Evolutionary conservation across 2,797 vertebrate species (phyloP), one percentile per base, ranked within the genome.

Genomic region (Emys orbicularis): DNA sequence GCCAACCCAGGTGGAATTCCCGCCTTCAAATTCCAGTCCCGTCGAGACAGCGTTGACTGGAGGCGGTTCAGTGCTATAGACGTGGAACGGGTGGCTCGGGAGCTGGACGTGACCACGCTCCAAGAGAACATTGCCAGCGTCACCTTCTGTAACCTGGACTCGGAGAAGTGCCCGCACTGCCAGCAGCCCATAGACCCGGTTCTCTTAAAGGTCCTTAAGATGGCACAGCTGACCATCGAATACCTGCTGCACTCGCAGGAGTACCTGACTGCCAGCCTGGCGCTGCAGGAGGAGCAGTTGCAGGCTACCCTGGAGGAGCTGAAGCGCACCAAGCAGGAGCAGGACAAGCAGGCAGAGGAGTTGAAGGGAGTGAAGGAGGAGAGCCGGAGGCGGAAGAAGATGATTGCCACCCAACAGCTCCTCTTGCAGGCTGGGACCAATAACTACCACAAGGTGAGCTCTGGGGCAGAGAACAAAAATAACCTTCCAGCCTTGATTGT

Each of bases 161-260:
- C 86, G 1, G 98, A 98, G 85, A 91, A 65, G 13, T 99, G 98
- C 53, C 97, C 97, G 5, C 97, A 96, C 90, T 99, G 99, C 2
- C 86, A 98, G 84, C 97, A 98, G 61, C 97, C 97, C 0, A 97
- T 97, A 1, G 98, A 99, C 90, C 98, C 97, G 0, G 61, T 94
- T 27, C 96, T 99, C 93, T 93, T 99, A 49, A 99, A 98, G 91
- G 96, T 99, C 47, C 95, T 99, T 10, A 97, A 98, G 44, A 96
- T 99, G 98, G 98, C 99, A 1, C 98, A 99, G 97, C 95, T 99
- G 90, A 98, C 86, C 96, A 98, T 98, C 0, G 98, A 99, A 93
- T 98, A 99, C 93, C 96, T 99, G 87, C 97, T 99, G 81, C 98
- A 98, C 86, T 98, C 98, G 81, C 98, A 99, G 95, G 98, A 98